Base-by-base conservation (phyloP, 2,797 vertebrate genomes). In the Numenius phaeopus region DNA sequence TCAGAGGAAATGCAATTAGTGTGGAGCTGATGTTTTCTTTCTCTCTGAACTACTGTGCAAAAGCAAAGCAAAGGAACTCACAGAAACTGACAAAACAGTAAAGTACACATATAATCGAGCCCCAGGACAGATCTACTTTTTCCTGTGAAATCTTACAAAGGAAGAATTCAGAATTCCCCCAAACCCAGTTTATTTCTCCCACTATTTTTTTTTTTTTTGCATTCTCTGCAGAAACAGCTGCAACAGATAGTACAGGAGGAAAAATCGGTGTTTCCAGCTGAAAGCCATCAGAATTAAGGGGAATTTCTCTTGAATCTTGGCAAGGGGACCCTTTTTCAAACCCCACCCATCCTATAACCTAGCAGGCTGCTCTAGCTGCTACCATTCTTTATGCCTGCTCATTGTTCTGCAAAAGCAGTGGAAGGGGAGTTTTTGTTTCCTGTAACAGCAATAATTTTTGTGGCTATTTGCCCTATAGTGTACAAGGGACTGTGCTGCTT, bases 331-430 rank as follows among this genome's bases (percentile, higher is more conserved):
- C 23, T 71, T 73, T 94, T 89, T 50, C 69, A 89, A 83, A 77
- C 94, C 37, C 70, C 84, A 82, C 89, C 80, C 89, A 81, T 84
- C 80, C 83, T 76, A 87, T 66, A 90, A 50, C 32, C 55, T 49
- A 70, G n/a, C 18, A 62, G n/a, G 64, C 80, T 27, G 23, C 73
- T 85, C 44, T 65, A 72, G 50, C 72, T 83, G 47, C 27, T 93
- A 32, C 39, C 4, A 10, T 72, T 91, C 83, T 92, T 86, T 10
- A 61, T 66, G 83, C 52, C 58, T 91, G 30, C 27, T 89, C 54
- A 95, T 96, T 96, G 95, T 95, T 96, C 78, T 95, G 57, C 47
- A 87, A 87, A 92, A 95, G 64, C 39, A 59, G 82, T 94, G 78
- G 75, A 85, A 95, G 75, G 88, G 71, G 61, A 88, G 75, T 34